Conservation (phyloP, 2,113 vertebrate genomes). For the Brachionichthys hirsutus region DNA sequence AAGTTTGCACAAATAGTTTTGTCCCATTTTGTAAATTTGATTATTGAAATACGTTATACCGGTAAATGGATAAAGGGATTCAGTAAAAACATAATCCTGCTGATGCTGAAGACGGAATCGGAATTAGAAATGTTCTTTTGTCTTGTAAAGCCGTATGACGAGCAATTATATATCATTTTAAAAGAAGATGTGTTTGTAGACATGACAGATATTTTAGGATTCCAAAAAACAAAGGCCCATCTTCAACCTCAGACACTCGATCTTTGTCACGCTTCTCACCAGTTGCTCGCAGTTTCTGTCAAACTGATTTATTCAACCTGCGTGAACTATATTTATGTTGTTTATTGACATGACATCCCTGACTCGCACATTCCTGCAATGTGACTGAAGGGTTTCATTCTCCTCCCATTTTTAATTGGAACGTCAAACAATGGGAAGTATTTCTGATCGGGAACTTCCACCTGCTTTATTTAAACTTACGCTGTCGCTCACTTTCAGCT, state of each 20-base stretch:
- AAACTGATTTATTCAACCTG: constrained; percentile 32
- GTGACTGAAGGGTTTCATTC: constrained; percentile 5
- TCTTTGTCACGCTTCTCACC: constrained; percentile 10
- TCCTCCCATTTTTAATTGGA: not conserved
- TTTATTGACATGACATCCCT: constrained; percentile 51
- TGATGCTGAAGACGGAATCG: not conserved
- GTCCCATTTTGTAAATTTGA: too few relatives aligned
- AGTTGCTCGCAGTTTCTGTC: constrained; percentile 5
- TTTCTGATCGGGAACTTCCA: constrained; percentile 12
- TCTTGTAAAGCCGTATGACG: not conserved
- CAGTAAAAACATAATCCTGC: too few relatives aligned
- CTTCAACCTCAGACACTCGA: constrained; percentile 2
- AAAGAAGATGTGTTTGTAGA: too few relatives aligned
- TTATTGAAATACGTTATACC: too few relatives aligned
- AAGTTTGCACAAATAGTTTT: too few relatives aligned
- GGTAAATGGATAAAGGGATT: too few relatives aligned
- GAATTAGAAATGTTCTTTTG: not conserved
- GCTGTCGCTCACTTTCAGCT: not conserved
- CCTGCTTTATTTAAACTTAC: not conserved
- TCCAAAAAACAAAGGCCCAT: too few relatives aligned
- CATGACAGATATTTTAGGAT: too few relatives aligned
- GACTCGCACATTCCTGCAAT: constrained; percentile 56
- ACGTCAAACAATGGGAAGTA: not conserved
- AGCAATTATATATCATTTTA: not conserved
- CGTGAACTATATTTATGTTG: constrained; percentile 35